A percentile compares a stretch with the other conserved stretches of the same genome.
Conservation (phyloP, 2,113 vertebrate genomes). For the Chloropsis cyanopogon region DNA sequence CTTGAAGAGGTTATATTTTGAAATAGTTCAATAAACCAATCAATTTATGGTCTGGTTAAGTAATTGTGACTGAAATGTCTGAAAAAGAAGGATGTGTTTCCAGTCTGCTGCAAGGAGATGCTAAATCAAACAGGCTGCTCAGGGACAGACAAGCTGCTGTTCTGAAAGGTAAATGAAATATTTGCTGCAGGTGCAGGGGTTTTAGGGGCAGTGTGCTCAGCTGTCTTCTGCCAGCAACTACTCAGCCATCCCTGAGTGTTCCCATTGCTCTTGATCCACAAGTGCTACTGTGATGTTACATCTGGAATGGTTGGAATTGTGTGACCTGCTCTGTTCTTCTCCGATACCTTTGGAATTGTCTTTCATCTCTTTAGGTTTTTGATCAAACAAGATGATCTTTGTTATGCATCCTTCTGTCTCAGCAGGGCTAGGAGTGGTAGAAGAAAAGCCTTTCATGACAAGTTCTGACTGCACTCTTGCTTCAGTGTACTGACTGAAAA, state of each 20-base stretch:
- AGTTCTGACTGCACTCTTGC: not conserved
- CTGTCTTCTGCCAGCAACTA: not conserved
- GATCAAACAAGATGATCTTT: conserved; percentile 29
- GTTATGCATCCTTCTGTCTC: not conserved
- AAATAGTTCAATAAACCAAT: not conserved
- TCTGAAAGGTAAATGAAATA: not conserved
- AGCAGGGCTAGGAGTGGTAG: not conserved
- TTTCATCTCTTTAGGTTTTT: not conserved
- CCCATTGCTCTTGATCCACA: not conserved
- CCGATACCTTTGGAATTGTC: not conserved
- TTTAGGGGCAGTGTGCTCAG: not conserved
- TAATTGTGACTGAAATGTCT: not conserved
- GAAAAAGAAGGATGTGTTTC: not conserved
- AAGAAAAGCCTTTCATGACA: not conserved
- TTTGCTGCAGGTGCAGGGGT: not conserved
- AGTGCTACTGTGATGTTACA: not conserved
- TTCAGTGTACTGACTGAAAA: not conserved
- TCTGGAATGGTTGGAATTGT: not conserved
- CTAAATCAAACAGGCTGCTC: not conserved
- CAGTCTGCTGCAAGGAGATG: not conserved
- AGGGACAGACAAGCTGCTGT: not conserved
- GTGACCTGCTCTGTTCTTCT: not conserved
- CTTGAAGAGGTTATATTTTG: not conserved
- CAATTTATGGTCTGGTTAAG: not conserved
- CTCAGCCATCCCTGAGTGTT: not conserved